Base-by-base conservation (phyloP, 2,888 invertebrate genomes). In the Tyria jacobaeae region DNA sequence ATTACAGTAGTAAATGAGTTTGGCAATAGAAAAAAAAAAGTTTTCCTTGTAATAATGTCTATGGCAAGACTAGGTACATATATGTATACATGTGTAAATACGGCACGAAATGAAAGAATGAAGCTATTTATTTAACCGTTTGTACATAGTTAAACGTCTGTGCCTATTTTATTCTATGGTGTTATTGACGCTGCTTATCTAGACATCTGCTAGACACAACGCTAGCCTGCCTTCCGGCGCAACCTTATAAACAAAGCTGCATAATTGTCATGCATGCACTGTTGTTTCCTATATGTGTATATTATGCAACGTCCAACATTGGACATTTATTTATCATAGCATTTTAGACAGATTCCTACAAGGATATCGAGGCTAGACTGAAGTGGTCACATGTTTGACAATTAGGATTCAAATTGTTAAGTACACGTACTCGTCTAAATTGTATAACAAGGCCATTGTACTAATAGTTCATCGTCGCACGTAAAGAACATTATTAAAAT, bases 131-230 rank as follows among this genome's bases (percentile, higher is more conserved):
- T 31, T 31, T 31, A 31, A 31, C 2, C 27, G 27, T 31, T 31
- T 31, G 27, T 2, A 7, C 27, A 31, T 4, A 31, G 27, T 31
- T 4, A 7, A 31, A 31, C 27, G 4, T 15, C 15, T 37, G 37
- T 1, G 4, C 15, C 15, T 15, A 4, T 15, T 15, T 15, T 12
- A 34, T 14, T 14, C 3, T 39, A 4, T 39, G 7, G 0, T 39
- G 37, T 37, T 15, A 37, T 15, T 37, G 14, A 14, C 37, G 3
- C 6, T 9, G 39, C 27, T 60, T 59, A 70, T 65, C 71, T 67
- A 73, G 67, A 74, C 74, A 39, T 56, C 57, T 31, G 37, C 49
- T 67, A 73, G 73, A 74, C 73, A 35, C 35, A 35, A 3, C 35
- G 35, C 12, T 55, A 34, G 34, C 62, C 58, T 48, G 27, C 48